Evolutionary conservation across 2,888 invertebrate genomes (phyloP).

Genomic region (Liodrosophila aerea): DNA sequence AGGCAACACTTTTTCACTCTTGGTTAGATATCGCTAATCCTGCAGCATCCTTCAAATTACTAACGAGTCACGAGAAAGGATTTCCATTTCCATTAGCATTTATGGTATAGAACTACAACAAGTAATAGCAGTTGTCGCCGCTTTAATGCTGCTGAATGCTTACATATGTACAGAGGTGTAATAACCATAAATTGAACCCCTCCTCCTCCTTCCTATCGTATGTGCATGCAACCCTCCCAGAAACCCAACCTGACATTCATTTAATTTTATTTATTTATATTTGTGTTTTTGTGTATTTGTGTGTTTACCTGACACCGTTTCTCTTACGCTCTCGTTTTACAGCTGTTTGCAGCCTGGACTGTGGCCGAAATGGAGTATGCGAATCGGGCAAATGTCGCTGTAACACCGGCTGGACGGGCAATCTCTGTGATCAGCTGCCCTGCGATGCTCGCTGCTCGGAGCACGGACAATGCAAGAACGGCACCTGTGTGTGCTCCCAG

Average conservation of each 20-base stretch:
- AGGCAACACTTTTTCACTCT: too few relatives aligned
- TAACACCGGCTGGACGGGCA: constrained; percentile 95
- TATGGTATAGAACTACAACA: too few relatives aligned
- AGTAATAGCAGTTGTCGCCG: not conserved
- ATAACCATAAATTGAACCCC: constrained; percentile 3
- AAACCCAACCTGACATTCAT: constrained; percentile 1
- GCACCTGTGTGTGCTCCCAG: constrained; percentile 97
- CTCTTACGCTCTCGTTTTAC: constrained; percentile 50
- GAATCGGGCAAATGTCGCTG: constrained; percentile 95
- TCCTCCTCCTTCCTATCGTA: not conserved
- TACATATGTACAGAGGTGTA: constrained; percentile 30
- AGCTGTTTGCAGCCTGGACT: constrained; percentile 96
- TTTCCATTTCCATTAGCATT: too few relatives aligned
- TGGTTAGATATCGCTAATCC: too few relatives aligned
- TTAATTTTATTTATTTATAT: constrained; percentile 16
- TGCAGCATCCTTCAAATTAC: too few relatives aligned
- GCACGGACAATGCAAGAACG: constrained; percentile 98
- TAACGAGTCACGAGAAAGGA: too few relatives aligned
- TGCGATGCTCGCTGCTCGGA: constrained; percentile 96
- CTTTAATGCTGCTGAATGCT: constrained; percentile 67
- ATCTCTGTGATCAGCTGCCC: constrained; percentile 94
- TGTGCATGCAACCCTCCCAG: too few relatives aligned
- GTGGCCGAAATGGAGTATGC: constrained; percentile 96
- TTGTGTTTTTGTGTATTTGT: constrained; percentile 19
- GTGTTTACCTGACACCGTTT: constrained; percentile 6